Evolutionary conservation across 37 sponge, comb jelly and placozoan genomes (phyloP).

Genomic region (Aphrocallistes beatrix): DNA sequence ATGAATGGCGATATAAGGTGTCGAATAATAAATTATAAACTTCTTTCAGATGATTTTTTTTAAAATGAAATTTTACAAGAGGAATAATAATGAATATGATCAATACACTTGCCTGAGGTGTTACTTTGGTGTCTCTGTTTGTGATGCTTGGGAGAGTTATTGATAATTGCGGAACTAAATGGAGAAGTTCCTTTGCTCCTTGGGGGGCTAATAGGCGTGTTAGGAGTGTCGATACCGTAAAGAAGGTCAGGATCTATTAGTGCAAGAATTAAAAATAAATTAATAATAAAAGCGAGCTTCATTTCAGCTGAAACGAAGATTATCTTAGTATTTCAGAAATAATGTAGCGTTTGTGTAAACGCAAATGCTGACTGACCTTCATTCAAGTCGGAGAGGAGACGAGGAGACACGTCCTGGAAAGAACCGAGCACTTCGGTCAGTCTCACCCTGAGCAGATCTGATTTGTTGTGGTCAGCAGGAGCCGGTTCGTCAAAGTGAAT

Average conservation of each 20-base stretch:
- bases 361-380: background rate
- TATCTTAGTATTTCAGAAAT: too few relatives aligned
- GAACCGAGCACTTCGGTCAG: background rate
- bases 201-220: background rate
- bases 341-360: too few relatives aligned
- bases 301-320: too few relatives aligned
- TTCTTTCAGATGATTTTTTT: too few relatives aligned
- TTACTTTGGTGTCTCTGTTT: background rate
- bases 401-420: background rate
- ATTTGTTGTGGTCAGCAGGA: background rate
- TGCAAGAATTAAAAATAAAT: background rate
- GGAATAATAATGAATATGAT: too few relatives aligned
- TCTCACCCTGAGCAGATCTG: background rate
- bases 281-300: background rate
- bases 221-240: background rate
- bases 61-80: too few relatives aligned
- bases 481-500: background rate
- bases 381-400: background rate
- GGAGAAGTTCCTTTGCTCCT: background rate
- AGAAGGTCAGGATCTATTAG: background rate
- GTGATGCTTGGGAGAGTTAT: background rate
- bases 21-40: too few relatives aligned
- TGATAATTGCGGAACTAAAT: background rate
- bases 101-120: too few relatives aligned
- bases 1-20: too few relatives aligned